Base-by-base conservation (phyloP, 2,888 invertebrate genomes). In the Stegophylla sp. region DNA sequence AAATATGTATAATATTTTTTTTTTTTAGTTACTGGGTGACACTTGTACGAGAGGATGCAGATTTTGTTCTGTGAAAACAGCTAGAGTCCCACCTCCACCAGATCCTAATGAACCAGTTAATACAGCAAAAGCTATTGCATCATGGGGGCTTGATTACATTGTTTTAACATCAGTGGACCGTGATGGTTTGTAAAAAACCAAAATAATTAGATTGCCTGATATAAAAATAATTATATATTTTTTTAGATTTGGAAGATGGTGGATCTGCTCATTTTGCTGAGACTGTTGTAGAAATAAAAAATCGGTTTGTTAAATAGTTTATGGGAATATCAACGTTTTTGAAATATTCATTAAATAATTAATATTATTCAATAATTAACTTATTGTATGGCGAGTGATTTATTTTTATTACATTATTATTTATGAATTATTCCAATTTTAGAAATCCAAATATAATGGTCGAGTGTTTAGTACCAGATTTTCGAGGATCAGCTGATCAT, bases 1-100 rank as follows among this genome's bases (percentile, higher is more conserved):
- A 75, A 56, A 53, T 20, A 53, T 56, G n/a, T n/a, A n/a, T n/a
- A n/a, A n/a, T n/a, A n/a, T n/a, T n/a, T n/a, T n/a, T n/a, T n/a
- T n/a, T n/a, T 79, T 48, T 79, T 86, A 96, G 96, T 88, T 98
- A 63, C 92, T 99, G 91, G 99, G 99, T n/a, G 98, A 99, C 87
- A 97, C 97, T 0, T 99, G 99, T 86, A 99, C 99, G 0, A 90
- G 99, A 83, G 98, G 97, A 34, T 99, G 99, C 86, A 91, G 97
- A 85, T 99, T 99, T 88, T 99, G 99, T 87, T 98, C 98, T 0
- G 95, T 99, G 69, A 99, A 99, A 89, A 99, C 99, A 0, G 91
- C 98, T 0, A 90, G 94, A 83, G 89, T 90, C 43, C 99, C 98
- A 0, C 95, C 97, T 1, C 92, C 95, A 0, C 90, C 95, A 12